Evolutionary conservation across 1,140 invertebrate species (phyloP).

Genomic region (Notospermus geniculatus): DNA sequence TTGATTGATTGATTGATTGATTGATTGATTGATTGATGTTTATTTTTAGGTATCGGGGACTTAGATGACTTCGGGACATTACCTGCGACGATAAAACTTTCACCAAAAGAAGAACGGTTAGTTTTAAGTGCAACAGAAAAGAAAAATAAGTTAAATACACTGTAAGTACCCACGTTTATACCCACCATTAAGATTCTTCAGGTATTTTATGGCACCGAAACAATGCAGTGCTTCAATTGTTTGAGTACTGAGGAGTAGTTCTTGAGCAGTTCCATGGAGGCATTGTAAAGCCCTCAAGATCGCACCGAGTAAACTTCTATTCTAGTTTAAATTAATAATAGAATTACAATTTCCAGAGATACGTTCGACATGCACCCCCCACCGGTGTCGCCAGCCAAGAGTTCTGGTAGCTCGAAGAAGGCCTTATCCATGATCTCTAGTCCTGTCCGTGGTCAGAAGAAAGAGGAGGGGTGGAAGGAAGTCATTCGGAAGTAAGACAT

Average conservation of each 20-base stretch:
- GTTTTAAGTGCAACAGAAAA: neutral
- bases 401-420: neutral
- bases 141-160: slow-evolving; percentile 3
- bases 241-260: too few relatives aligned
- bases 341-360: slow-evolving; percentile 7
- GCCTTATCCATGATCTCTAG: slow-evolving; percentile 54
- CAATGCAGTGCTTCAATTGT: too few relatives aligned
- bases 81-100: slow-evolving; percentile 18
- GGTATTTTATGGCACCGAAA: too few relatives aligned
- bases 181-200: too few relatives aligned
- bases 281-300: neutral
- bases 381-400: slow-evolving; percentile 21
- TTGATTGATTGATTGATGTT: too few relatives aligned
- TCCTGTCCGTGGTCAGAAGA: slow-evolving; percentile 70
- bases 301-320: too few relatives aligned
- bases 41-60: slow-evolving; percentile 44
- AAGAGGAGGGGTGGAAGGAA: slow-evolving; percentile 97
- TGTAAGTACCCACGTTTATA: neutral
- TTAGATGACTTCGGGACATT: slow-evolving; percentile 51
- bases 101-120: slow-evolving; percentile 5
- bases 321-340: too few relatives aligned
- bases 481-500: slow-evolving; percentile 71
- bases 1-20: too few relatives aligned
- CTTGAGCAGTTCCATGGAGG: neutral
- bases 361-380: slow-evolving; percentile 14